Conservation (phyloP, 2,113 vertebrate species). For the Brachyhypopomus occidentalis region DNA sequence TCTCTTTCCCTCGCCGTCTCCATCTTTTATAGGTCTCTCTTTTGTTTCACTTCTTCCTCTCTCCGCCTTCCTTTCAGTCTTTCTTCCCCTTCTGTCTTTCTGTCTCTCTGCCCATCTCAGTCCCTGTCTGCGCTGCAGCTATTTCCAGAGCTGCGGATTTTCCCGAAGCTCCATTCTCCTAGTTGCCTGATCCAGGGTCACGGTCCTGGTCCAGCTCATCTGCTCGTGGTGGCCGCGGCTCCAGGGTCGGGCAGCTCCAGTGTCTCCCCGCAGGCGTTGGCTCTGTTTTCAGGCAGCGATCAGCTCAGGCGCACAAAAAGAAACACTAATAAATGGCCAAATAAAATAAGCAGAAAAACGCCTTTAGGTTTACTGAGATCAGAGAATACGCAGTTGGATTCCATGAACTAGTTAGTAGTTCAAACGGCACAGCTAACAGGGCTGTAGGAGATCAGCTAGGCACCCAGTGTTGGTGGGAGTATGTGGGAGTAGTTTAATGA, state of each 20-base stretch:
- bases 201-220: neutral
- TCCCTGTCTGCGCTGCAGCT: too few species aligned
- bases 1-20: slow-evolving; percentile 13
- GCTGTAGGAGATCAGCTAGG: slow-evolving; percentile 10
- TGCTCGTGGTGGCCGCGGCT: neutral
- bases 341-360: neutral
- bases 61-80: neutral
- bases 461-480: slow-evolving; percentile 3
- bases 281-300: neutral
- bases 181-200: too few species aligned
- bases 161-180: too few species aligned
- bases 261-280: neutral
- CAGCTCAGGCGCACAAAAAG: neutral
- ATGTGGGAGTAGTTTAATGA: slow-evolving; percentile 31
- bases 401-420: slow-evolving; percentile 38
- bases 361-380: slow-evolving; percentile 27
- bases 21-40: slow-evolving; percentile 29
- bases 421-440: slow-evolving; percentile 9
- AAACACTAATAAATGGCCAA: neutral
- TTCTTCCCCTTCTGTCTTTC: neutral
- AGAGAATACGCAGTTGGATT: slow-evolving; percentile 21
- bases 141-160: too few species aligned
- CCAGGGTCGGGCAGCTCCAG: too few species aligned
- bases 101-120: neutral
- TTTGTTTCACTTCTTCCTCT: neutral